Percentiles rank a stretch among this genome's conserved stretches.
Conservation (phyloP, 2,888 invertebrate genomes). For the Lasioglossum zephyrum region DNA sequence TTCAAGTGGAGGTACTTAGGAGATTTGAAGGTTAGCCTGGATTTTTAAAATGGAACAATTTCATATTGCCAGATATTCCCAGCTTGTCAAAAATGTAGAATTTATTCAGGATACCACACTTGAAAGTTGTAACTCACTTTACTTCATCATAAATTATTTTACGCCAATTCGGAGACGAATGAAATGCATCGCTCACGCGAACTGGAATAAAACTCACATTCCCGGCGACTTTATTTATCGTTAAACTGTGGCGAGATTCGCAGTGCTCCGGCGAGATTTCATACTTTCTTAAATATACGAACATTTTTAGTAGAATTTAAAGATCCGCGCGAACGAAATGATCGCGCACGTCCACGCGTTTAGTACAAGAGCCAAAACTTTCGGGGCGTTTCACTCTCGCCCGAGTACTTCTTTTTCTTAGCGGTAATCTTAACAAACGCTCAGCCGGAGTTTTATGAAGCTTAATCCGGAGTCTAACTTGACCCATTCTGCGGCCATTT, state of each 20-base stretch:
- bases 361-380: neutral
- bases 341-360: neutral
- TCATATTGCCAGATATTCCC: too few species aligned
- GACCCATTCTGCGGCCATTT: neutral
- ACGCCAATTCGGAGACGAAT: neutral
- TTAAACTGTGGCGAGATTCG: neutral
- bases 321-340: neutral
- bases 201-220: neutral
- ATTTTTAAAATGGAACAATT: too few species aligned
- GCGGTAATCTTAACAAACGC: neutral
- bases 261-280: neutral
- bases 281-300: neutral
- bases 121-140: too few species aligned
- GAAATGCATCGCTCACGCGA: neutral
- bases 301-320: neutral
- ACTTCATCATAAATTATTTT: neutral
- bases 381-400: neutral
- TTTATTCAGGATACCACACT: too few species aligned
- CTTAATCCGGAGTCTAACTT: slow-evolving; percentile 3
- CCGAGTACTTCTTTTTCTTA: neutral
- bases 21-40: too few species aligned
- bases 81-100: too few species aligned
- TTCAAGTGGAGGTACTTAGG: too few species aligned
- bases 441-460: neutral
- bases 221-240: neutral